These are phyloP conservation scores for Drosophila sturtevanti DNA, from an alignment of 1,140 invertebrate species.

Conservation along the genomic window DNA sequence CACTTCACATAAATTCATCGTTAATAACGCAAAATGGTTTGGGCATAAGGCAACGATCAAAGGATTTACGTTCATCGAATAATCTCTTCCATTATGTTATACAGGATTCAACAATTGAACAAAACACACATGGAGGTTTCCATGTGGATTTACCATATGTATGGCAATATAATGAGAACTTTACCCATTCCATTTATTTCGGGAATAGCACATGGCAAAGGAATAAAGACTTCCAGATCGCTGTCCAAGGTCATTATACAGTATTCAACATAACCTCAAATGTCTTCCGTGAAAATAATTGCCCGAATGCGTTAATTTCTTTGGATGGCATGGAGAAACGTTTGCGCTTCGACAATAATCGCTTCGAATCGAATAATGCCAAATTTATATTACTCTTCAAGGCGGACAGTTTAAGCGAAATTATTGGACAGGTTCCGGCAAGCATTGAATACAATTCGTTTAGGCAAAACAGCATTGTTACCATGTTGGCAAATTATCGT, in stretches of 20 bases:
- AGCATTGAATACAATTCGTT: slow-evolving; percentile 92
- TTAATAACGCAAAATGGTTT: slow-evolving; percentile 92
- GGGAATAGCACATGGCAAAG: slow-evolving; percentile 93
- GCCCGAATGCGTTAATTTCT: slow-evolving; percentile 91
- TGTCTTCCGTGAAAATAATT: slow-evolving; percentile 93
- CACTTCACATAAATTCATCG: slow-evolving; percentile 92
- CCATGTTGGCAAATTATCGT: slow-evolving; percentile 48
- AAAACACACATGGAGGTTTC: slow-evolving; percentile 92
- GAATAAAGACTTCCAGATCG: slow-evolving; percentile 93
- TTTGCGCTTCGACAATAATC: slow-evolving; percentile 90
- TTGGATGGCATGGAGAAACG: slow-evolving; percentile 98
- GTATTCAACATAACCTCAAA: slow-evolving; percentile 92
- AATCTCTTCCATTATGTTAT: slow-evolving; percentile 97
- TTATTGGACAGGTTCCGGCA: slow-evolving; percentile 91
- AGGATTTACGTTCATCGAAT: slow-evolving; percentile 95
- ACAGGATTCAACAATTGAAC: slow-evolving; percentile 93
- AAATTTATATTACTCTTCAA: slow-evolving; percentile 94
- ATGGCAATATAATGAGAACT: slow-evolving; percentile 97
- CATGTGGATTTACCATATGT: slow-evolving; percentile 94
- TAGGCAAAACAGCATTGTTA: slow-evolving; percentile 87
- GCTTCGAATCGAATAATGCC: slow-evolving; percentile 92
- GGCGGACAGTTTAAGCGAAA: slow-evolving; percentile 96
- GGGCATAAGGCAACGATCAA: slow-evolving; percentile 93
- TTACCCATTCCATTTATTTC: slow-evolving; percentile 94
- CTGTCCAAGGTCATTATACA: slow-evolving; percentile 96